These are phyloP conservation scores for Pseudochirops corinnae DNA, from an alignment of 2,797 vertebrate genomes.

Conservation along the genomic window DNA sequence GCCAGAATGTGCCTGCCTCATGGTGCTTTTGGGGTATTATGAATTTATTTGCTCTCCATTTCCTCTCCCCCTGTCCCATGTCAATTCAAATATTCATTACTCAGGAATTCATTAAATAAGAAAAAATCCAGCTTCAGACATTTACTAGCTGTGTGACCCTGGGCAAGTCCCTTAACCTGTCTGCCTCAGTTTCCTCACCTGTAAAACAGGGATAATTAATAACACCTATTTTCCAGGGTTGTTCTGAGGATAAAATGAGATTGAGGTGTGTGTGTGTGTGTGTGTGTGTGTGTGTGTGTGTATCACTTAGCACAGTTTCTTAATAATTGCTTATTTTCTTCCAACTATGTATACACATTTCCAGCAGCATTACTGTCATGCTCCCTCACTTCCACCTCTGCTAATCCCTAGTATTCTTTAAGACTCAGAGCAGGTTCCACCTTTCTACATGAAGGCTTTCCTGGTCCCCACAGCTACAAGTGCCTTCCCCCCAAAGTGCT, in stretches of 20 bases:
- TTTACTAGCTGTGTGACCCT: background rate
- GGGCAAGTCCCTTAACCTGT: background rate
- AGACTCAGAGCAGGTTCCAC: background rate
- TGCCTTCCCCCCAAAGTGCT: too few species aligned
- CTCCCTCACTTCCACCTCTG: background rate
- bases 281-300: too few species aligned
- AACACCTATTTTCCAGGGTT: background rate
- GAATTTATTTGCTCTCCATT: background rate
- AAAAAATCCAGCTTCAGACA: background rate
- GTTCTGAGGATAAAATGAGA: background rate
- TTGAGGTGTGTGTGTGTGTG: too few species aligned
- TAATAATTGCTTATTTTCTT: background rate
- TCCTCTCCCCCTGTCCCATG: background rate
- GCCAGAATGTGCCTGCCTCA: background rate
- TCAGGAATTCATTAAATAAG: background rate
- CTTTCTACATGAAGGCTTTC: background rate
- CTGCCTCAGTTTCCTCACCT: background rate
- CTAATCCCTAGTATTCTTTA: background rate
- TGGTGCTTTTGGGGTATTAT: background rate
- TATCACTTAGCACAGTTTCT: background rate
- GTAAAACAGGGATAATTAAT: background rate
- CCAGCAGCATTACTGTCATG: background rate
- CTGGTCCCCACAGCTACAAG: background rate
- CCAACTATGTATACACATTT: background rate
- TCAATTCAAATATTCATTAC: background rate